A percentile compares a stretch with the other conserved stretches of the same genome.
Conservation (phyloP, 2,797 vertebrate species). For the Sebastes minor region DNA sequence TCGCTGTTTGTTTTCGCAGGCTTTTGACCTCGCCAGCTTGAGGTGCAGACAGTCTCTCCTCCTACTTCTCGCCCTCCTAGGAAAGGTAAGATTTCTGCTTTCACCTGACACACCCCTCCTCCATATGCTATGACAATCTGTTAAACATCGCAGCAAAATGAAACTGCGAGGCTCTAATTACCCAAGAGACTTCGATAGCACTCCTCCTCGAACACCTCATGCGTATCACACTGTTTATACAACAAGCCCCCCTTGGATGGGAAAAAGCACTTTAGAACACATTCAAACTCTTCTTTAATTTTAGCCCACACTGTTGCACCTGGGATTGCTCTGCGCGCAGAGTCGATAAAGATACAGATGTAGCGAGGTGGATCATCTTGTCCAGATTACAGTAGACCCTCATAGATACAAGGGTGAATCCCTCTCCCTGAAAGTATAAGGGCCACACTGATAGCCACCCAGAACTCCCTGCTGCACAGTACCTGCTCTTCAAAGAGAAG, state of each 20-base stretch:
- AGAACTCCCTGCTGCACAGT: slow-evolving; percentile 7
- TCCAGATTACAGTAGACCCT: slow-evolving; percentile 21
- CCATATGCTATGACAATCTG: slow-evolving; percentile 50
- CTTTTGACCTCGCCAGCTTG: slow-evolving; percentile 16
- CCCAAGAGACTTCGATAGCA: slow-evolving; percentile 20
- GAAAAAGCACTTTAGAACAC: slow-evolving; percentile 20
- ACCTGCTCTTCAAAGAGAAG: slow-evolving; percentile 66
- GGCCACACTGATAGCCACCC: slow-evolving; percentile 20
- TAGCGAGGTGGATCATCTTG: slow-evolving; percentile 11
- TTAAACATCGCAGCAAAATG: slow-evolving; percentile 35
- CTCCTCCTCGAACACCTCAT: not conserved
- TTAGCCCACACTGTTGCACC: not conserved
- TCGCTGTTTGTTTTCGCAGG: slow-evolving; percentile 47
- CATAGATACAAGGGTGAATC: slow-evolving; percentile 1
- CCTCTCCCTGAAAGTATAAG: not conserved
- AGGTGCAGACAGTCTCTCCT: slow-evolving; percentile 7
- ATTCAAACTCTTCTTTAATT: slow-evolving; percentile 29
- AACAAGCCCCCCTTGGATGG: slow-evolving; percentile 5
- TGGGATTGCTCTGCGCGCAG: not conserved
- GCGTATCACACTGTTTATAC: slow-evolving; percentile 32
- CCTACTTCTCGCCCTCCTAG: not conserved
- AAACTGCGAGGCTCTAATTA: slow-evolving; percentile 41
- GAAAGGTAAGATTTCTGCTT: slow-evolving; percentile 54
- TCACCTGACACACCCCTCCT: slow-evolving; percentile 5
- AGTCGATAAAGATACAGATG: slow-evolving; percentile 20